Evolutionary conservation across 2,888 invertebrate species (phyloP), one percentile per base, ranked within the genome.

Genomic region (Ganaspis brasiliensis): DNA sequence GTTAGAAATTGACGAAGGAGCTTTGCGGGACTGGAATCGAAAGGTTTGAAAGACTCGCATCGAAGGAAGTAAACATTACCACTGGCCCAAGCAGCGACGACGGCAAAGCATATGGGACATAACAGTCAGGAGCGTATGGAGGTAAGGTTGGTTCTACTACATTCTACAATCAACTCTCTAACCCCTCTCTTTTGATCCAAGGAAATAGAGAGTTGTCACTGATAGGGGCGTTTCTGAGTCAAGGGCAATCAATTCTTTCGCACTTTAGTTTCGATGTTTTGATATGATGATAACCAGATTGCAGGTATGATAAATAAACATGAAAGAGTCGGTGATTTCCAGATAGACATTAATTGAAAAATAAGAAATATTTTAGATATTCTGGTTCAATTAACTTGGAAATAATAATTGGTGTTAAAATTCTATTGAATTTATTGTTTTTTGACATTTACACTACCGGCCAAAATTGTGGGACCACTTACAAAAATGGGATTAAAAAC

Each of bases 21-120:
- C 19, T 45, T 14, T 24, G 40, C 76, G 52, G 75, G 78, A 78
- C 75, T 78, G 59, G 76, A 78, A 73, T 79, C 78, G 81, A 75
- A 77, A 81, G 45, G 74, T 79, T 67, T 77, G 74, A 79, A 78
- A 77, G 82, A 87, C 85, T 88, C 84, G 85, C 83, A 82, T 86
- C 79, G 85, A 84, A 78, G 81, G 84, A 82, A 86, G 86, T 85
- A 84, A 87, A 88, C 86, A 87, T 84, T 88, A 84, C 89, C 86
- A 89, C 89, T 89, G 88, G 87, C 87, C 87, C 85, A 83, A 88
- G 87, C 84, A 89, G 86, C 86, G 86, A 85, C 85, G 85, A 86
- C 83, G 83, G 81, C 82, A 77, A 86, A 83, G 85, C 85, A 84
- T 88, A 89, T 87, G 88, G 86, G 86, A 88, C n/a, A n/a, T n/a